Evolutionary conservation across 2,888 invertebrate species (phyloP).

Genomic region (Ferrisia virgata): DNA sequence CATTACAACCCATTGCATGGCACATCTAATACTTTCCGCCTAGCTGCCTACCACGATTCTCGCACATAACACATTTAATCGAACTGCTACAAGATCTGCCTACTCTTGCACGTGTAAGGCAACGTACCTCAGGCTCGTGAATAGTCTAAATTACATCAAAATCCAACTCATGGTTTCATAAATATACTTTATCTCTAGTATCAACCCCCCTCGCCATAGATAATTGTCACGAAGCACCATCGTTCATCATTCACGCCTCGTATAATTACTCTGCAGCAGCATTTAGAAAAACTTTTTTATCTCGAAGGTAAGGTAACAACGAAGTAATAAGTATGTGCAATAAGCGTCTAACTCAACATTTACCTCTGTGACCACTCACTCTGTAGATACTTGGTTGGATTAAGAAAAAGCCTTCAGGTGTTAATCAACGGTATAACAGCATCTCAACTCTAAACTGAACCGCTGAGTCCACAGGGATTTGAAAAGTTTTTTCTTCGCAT

Average conservation of each 20-base stretch:
- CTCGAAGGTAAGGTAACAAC: background rate
- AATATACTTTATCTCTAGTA: background rate
- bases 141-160: background rate
- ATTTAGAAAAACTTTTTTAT: no score
- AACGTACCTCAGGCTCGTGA: no score
- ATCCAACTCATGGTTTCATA: background rate
- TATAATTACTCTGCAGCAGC: no score
- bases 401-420: constrained; percentile 24
- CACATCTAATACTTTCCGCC: no score
- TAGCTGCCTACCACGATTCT: no score
- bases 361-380: no score
- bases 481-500: constrained; percentile 26
- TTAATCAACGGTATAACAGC: constrained; percentile 23
- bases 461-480: constrained; percentile 24
- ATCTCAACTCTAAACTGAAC: no score
- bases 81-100: no score
- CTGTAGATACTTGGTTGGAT: background rate
- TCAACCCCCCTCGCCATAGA: background rate
- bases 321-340: background rate
- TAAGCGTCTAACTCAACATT: background rate
- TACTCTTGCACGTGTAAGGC: no score
- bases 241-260: background rate
- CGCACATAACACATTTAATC: no score
- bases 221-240: background rate
- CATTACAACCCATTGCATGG: background rate